A percentile compares a stretch with the other conserved stretches of the same genome.
These are phyloP conservation scores for Lamproptera curius DNA, from an alignment of 2,888 invertebrate species.

Conservation along the genomic window DNA sequence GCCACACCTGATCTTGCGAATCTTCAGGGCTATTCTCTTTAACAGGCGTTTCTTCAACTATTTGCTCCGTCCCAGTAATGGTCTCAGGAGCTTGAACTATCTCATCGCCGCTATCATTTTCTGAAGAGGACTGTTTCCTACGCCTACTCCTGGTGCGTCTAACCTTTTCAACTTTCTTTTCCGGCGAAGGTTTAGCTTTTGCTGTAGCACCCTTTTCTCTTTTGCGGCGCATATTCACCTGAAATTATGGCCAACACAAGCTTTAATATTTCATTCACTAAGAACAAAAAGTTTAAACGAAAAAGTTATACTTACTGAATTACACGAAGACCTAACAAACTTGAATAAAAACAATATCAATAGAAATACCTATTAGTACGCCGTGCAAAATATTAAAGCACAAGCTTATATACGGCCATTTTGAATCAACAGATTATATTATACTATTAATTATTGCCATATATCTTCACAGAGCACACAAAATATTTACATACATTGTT, in stretches of 20 bases:
- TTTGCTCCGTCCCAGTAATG: slow-evolving; percentile 41
- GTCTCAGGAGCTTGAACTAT: slow-evolving; percentile 38
- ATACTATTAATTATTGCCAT: too few species aligned
- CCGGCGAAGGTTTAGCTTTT: slow-evolving; percentile 82
- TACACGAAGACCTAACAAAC: background rate
- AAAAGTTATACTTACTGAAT: slow-evolving; percentile 3
- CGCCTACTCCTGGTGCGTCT: slow-evolving; percentile 75
- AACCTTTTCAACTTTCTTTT: slow-evolving; percentile 77
- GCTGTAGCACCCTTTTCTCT: slow-evolving; percentile 82
- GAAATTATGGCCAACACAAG: slow-evolving; percentile 22
- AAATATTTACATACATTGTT: too few species aligned
- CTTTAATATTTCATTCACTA: too few species aligned
- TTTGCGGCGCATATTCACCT: slow-evolving; percentile 83
- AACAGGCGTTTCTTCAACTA: slow-evolving; percentile 41
- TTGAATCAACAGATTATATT: slow-evolving; percentile 8
- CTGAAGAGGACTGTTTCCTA: slow-evolving; percentile 75
- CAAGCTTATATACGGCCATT: slow-evolving; percentile 18
- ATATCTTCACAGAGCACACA: slow-evolving; percentile 14
- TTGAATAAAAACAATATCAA: background rate
- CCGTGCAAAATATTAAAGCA: slow-evolving; percentile 10
- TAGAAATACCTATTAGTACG: background rate
- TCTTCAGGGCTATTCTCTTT: slow-evolving; percentile 59
- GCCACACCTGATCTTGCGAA: slow-evolving; percentile 71
- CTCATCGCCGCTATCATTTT: slow-evolving; percentile 69
- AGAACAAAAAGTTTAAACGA: too few species aligned